Evolutionary conservation across 2,113 vertebrate genomes (phyloP).

Genomic region (Sciurus niger): DNA sequence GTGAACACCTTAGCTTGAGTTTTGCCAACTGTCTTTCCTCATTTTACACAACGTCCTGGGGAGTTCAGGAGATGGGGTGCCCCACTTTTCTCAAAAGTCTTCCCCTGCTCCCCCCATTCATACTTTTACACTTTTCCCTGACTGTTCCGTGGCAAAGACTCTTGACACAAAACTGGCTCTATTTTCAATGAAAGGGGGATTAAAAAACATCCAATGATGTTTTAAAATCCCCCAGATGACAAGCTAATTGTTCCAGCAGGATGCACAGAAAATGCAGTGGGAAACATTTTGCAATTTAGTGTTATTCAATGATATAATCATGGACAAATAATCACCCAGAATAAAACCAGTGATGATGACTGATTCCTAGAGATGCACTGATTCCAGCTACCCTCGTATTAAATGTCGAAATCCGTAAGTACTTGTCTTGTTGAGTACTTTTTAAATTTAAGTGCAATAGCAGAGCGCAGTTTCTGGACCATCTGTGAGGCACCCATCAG

Average conservation of each 20-base stretch:
- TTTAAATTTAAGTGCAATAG: background rate
- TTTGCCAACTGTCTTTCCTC: background rate
- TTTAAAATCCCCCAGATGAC: background rate
- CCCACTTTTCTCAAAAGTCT: background rate
- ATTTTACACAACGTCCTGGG: background rate
- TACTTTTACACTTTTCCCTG: background rate
- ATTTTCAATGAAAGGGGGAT: background rate
- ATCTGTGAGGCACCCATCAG: background rate
- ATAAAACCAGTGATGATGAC: background rate
- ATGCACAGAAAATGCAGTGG: no score
- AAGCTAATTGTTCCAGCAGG: no score
- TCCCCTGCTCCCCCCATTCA: rapidly evolving
- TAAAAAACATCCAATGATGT: slow-evolving; percentile 8
- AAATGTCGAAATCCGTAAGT: background rate
- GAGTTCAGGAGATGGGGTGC: background rate
- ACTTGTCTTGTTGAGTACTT: background rate
- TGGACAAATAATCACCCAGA: no score
- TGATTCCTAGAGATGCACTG: no score
- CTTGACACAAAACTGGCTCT: background rate
- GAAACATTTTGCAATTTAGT: no score
- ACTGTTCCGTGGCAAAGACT: background rate
- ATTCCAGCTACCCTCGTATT: background rate
- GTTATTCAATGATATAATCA: no score
- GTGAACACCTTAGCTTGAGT: background rate
- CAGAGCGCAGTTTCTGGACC: background rate